A percentile compares a stretch with the other conserved stretches of the same genome.
These are phyloP conservation scores for Conistra vaccinii DNA, from an alignment of 2,888 invertebrate genomes.

Conservation along the genomic window DNA sequence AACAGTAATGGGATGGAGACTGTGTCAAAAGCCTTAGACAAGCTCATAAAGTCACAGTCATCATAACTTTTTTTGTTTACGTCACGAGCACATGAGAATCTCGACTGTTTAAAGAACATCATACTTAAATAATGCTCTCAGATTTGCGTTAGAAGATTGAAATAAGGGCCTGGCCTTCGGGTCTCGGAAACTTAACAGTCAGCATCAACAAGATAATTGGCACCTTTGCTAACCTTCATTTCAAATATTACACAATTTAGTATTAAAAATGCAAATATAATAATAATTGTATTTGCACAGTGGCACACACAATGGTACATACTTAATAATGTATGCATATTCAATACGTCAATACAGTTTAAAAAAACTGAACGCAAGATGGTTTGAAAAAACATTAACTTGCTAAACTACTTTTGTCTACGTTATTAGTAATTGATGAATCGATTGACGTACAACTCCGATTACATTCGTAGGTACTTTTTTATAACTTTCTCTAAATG, in stretches of 20 bases:
- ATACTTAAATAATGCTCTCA: not conserved
- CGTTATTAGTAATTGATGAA: slow-evolving; percentile 21
- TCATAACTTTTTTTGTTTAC: not conserved
- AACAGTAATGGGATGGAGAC: not conserved
- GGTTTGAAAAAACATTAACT: slow-evolving; percentile 33
- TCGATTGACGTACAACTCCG: slow-evolving; percentile 19
- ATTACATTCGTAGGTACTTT: slow-evolving; percentile 22
- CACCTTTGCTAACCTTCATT: slow-evolving; percentile 9
- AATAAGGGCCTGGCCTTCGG: not conserved
- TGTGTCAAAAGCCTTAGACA: slow-evolving; percentile 14
- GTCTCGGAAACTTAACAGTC: slow-evolving; percentile 4
- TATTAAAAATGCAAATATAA: slow-evolving; percentile 31
- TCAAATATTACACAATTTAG: slow-evolving; percentile 16
- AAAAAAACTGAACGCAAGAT: slow-evolving; percentile 15
- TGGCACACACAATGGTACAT: not conserved
- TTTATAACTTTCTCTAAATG: slow-evolving; percentile 48
- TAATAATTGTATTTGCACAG: slow-evolving; percentile 31
- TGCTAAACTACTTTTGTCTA: slow-evolving; percentile 8
- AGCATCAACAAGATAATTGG: slow-evolving; percentile 18
- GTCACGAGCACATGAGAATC: not conserved
- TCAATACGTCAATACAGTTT: slow-evolving; percentile 22
- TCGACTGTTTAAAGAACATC: not conserved
- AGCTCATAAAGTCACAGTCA: not conserved
- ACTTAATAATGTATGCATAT: slow-evolving; percentile 15
- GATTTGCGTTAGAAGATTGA: not conserved